Percentiles rank a stretch among this genome's conserved stretches.
Conservation (phyloP, 2,797 vertebrate species). For the Lemur catta region DNA sequence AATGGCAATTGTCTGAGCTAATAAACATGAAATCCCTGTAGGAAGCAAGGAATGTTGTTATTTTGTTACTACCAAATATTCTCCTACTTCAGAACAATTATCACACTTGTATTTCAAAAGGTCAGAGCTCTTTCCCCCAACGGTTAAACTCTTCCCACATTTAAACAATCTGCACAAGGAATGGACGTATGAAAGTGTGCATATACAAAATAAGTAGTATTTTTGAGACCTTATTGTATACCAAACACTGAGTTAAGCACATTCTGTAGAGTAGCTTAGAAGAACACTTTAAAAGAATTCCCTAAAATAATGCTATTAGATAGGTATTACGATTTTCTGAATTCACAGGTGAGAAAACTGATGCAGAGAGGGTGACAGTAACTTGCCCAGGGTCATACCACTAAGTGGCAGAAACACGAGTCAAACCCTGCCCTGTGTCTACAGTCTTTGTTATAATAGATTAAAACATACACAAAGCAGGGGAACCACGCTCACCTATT, state of each 20-base stretch:
- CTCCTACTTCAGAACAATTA: not conserved
- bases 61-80: not conserved
- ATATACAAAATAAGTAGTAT: not conserved
- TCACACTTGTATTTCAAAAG: not conserved
- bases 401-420: not conserved
- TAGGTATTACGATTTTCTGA: not conserved
- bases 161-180: not conserved
- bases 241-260: not conserved
- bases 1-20: not conserved
- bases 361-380: fast-evolving
- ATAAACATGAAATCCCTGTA: not conserved
- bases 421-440: not conserved
- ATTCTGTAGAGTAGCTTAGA: not conserved
- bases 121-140: not conserved
- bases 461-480: not conserved
- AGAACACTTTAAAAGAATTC: not conserved
- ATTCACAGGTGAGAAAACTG: not conserved
- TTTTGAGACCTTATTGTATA: not conserved
- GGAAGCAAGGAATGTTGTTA: not conserved
- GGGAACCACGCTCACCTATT: not conserved
- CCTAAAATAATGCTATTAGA: not conserved
- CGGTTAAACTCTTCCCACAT: not conserved
- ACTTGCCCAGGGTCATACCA: not conserved
- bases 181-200: not conserved
- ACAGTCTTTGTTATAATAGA: fast-evolving